Conservation (phyloP, 2,113 vertebrate species). For the Noturus placidus region DNA sequence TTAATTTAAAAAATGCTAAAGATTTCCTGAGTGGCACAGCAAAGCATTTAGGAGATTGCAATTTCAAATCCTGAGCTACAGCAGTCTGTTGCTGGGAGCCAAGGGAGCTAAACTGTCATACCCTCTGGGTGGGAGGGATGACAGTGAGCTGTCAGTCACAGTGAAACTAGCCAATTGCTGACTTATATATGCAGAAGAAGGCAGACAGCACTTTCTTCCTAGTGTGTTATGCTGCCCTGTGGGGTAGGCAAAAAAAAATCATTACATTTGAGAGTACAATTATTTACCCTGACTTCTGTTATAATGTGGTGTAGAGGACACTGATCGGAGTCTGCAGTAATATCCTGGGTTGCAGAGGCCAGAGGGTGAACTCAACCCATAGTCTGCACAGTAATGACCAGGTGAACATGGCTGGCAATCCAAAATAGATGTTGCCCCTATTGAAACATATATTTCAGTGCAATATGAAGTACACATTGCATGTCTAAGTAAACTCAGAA, state of each 20-base stretch:
- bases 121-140: not conserved
- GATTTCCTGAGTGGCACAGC: no score
- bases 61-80: not conserved
- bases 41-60: not conserved
- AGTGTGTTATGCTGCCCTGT: not conserved
- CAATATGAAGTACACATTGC: not conserved
- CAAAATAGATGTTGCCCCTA: conserved; percentile 65
- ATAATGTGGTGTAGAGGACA: conserved; percentile 63
- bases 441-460: conserved; percentile 23
- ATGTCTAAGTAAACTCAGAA: not conserved
- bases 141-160: not conserved
- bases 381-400: conserved; percentile 69
- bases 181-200: not conserved
- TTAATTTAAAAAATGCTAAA: no score
- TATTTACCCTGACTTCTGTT: conserved; percentile 60
- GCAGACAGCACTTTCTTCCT: not conserved
- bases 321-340: conserved; percentile 76
- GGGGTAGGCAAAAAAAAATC: not conserved
- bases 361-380: conserved; percentile 74
- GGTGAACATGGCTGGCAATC: conserved; percentile 69
- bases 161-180: not conserved
- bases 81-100: not conserved
- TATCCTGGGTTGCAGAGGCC: conserved; percentile 76
- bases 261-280: not conserved
- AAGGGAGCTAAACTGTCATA: not conserved